Conservation (phyloP, 2,888 invertebrate species). For the Mechanitis mazaeus region DNA sequence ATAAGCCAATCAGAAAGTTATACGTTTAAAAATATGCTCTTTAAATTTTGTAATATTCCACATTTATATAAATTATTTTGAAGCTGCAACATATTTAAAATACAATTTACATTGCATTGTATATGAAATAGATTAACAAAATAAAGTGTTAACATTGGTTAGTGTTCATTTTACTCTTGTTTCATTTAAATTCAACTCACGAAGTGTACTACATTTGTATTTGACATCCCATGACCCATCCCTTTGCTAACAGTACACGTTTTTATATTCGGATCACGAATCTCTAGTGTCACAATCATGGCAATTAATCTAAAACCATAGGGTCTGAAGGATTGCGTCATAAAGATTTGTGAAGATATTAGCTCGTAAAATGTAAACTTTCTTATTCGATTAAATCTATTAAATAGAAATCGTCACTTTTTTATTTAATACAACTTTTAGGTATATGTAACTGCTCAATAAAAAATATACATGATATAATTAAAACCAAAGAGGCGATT, state of each 20-base stretch:
- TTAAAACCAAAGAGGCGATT: too few species aligned
- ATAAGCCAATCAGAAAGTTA: background rate
- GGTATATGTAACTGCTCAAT: too few species aligned
- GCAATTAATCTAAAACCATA: constrained; percentile 39
- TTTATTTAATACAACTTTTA: background rate
- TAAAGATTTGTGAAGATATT: constrained; percentile 25
- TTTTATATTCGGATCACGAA: constrained; percentile 36
- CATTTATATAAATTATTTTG: too few species aligned
- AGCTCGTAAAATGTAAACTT: constrained; percentile 1
- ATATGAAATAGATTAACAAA: too few species aligned
- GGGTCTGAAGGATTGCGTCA: constrained; percentile 33
- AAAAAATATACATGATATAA: background rate
- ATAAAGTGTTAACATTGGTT: too few species aligned
- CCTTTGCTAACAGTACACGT: constrained; percentile 29
- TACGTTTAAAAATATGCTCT: background rate
- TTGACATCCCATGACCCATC: constrained; percentile 26
- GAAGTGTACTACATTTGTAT: constrained; percentile 24
- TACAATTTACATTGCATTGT: background rate
- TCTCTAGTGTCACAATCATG: constrained; percentile 36
- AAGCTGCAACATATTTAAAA: background rate
- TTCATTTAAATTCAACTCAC: constrained; percentile 20
- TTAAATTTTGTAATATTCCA: too few species aligned
- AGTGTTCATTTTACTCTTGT: background rate
- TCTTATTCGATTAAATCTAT: constrained; percentile 4
- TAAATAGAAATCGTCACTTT: constrained; percentile 4